Percentiles rank a stretch among this genome's conserved stretches.
These are phyloP conservation scores for Sialia sialis DNA, from an alignment of 2,113 vertebrate species.

Conservation along the genomic window DNA sequence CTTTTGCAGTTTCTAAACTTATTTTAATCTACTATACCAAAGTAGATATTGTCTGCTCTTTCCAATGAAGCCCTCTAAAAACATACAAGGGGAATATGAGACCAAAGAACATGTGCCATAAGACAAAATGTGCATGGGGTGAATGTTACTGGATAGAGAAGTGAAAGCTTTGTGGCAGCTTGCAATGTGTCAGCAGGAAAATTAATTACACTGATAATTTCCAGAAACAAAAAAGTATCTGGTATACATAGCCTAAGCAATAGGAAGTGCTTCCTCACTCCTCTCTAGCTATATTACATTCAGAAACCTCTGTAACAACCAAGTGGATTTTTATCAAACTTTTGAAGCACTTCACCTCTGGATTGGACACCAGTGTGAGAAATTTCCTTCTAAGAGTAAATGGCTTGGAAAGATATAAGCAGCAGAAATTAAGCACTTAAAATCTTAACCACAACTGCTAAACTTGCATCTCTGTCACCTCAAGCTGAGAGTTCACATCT, in stretches of 20 bases:
- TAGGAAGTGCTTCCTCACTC: not conserved
- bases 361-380: not conserved
- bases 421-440: constrained; percentile 4
- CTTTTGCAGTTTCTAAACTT: not conserved
- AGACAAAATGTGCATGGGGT: not conserved
- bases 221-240: not conserved
- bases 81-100: not conserved
- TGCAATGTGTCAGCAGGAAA: not conserved
- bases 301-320: not conserved
- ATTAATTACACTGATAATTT: not conserved
- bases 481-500: constrained; percentile 3
- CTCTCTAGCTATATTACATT: not conserved
- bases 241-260: not conserved
- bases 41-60: not conserved
- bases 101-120: not conserved
- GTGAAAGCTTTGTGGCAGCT: not conserved
- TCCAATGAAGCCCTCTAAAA: not conserved
- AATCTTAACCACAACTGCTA: not conserved
- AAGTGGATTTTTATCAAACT: not conserved
- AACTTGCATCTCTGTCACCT: not conserved
- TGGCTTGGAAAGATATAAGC: not conserved
- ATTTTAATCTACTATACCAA: not conserved
- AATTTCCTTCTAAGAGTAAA: not conserved
- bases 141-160: not conserved
- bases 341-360: not conserved